Evolutionary conservation across 2,113 vertebrate genomes (phyloP).

Genomic region (Hiodon alosoides): DNA sequence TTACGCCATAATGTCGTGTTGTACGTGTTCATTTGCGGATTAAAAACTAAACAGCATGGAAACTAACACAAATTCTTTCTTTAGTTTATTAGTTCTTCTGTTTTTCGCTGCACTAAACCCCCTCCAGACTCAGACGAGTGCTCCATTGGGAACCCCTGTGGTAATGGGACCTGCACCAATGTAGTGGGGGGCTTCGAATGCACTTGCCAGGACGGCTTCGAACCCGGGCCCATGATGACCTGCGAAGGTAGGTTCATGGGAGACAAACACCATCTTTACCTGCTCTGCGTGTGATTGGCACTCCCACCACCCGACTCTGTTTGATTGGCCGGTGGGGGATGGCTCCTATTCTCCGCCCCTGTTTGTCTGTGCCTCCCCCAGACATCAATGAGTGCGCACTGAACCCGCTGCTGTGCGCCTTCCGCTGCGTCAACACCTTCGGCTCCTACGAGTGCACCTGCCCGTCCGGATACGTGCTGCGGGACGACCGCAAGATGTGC

Average conservation of each 20-base stretch:
- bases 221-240: slow-evolving; percentile 95
- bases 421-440: slow-evolving; percentile 90
- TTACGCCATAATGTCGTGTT: too few relatives aligned
- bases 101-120: background rate
- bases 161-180: slow-evolving; percentile 94
- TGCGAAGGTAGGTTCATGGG: slow-evolving; percentile 76
- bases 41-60: too few relatives aligned
- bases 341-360: background rate
- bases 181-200: slow-evolving; percentile 92
- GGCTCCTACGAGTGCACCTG: slow-evolving; percentile 96
- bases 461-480: slow-evolving; percentile 83
- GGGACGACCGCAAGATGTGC: slow-evolving; percentile 92
- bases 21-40: too few relatives aligned
- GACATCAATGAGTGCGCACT: slow-evolving; percentile 93
- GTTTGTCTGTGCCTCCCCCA: slow-evolving; percentile 37
- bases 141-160: slow-evolving; percentile 81
- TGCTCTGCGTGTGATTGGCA: too few relatives aligned
- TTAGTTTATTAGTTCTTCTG: background rate
- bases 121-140: slow-evolving; percentile 85
- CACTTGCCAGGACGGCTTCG: slow-evolving; percentile 89
- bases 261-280: too few relatives aligned
- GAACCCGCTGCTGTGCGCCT: slow-evolving; percentile 93
- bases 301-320: background rate
- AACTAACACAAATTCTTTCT: too few relatives aligned
- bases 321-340: too few relatives aligned